Conservation (phyloP, 35 echinoderm and acorn worm species). For the Patiria miniata region DNA sequence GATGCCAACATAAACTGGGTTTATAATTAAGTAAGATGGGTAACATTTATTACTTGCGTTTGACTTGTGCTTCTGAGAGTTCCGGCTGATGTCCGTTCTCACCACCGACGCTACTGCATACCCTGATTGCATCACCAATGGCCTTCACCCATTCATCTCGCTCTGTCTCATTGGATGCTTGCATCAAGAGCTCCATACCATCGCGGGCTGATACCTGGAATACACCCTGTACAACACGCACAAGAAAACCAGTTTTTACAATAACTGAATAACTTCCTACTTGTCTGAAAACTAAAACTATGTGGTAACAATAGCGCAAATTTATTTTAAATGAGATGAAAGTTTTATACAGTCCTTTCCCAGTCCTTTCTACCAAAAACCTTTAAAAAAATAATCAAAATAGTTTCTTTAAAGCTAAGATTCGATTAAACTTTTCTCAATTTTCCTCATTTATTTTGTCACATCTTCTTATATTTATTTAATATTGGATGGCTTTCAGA, state of each 20-base stretch:
- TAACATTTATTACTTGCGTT: background rate
- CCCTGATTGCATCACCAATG: constrained; percentile 72
- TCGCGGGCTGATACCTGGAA: constrained; percentile 67
- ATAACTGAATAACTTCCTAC: background rate
- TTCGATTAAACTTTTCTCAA: too few species aligned
- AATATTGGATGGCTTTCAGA: too few species aligned
- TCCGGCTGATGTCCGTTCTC: background rate
- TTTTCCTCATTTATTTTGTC: too few species aligned
- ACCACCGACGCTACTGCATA: background rate
- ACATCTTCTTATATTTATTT: too few species aligned
- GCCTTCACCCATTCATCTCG: constrained; percentile 87
- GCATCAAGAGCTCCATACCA: constrained; percentile 84
- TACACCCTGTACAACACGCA: constrained; percentile 60
- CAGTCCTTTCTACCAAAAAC: background rate
- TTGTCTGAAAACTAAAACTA: background rate
- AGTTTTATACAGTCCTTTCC: background rate
- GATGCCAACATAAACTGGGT: too few species aligned
- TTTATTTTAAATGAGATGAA: too few species aligned
- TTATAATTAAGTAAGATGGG: background rate
- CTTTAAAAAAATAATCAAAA: too few species aligned
- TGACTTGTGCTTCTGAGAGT: background rate
- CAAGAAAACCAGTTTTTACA: background rate
- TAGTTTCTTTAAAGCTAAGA: too few species aligned
- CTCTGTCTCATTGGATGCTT: constrained; percentile 78
- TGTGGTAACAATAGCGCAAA: background rate